Base-by-base conservation (phyloP, 2,888 invertebrate genomes). In the Azorinus chamasolen region DNA sequence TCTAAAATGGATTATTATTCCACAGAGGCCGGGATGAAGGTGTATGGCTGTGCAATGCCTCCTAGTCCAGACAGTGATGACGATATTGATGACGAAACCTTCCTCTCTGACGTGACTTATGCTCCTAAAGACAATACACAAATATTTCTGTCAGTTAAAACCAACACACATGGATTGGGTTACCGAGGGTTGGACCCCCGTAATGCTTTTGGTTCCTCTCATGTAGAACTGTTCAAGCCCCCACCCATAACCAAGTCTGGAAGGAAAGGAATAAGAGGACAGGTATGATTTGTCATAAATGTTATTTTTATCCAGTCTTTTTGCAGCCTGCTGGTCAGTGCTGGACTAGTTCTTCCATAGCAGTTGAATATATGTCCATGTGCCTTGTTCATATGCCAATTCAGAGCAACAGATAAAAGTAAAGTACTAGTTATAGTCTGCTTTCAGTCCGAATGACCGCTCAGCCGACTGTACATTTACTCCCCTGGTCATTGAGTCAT, bases 141-240 rank as follows among this genome's bases (percentile, higher is more conserved):
- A 16, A 96, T 96, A 87, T 55, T 46, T 93, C 96, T 22, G 94
- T 95, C 94, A 37, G 95, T 96, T 41, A 99, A 99, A 93, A 95
- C 95, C 82, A 96, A 99, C 87, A 85, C 90, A 25, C 93, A 94
- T 87, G 94, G 94, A 4, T 86, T 94, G 25, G 94, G 94, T 0
- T 94, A 94, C 86, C 85, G 85, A 61, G 92, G 92, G 37, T 73
- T 92, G 50, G 83, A 92, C 80, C 89, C 90, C 2, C 81, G 61
- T 37, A 79, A 82, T 39, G 91, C 91, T 16, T 79, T 91, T 6
- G 83, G 85, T 0, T 77, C 83, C 4, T 82, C 87, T 16, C 90
- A 90, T 65, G 74, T 89, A 27, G 88, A 82, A 53, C 72, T 89
- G 75, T 88, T 91, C 81, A 68, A 85, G 16, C 72, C 87, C 2